phyloP scores from a whole-genome alignment of 2,797 vertebrate genomes.

The Muscicapa striata region DNA sequence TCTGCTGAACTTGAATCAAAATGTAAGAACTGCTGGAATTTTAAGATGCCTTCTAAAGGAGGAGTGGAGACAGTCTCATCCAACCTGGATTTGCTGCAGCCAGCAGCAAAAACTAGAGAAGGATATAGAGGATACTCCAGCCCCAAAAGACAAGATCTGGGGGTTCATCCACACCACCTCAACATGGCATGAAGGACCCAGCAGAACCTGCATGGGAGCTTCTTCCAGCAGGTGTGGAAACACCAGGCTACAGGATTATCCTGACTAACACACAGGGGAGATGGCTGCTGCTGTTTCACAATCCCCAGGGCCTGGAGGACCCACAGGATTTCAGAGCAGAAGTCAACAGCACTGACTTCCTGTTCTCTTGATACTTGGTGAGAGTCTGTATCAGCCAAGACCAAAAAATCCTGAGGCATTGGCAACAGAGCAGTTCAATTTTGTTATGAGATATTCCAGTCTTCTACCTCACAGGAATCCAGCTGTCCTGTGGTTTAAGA shows the following conservation, averaged over 20 bases:
- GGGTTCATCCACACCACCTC: neutral
- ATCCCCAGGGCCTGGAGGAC: neutral
- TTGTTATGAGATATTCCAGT: neutral
- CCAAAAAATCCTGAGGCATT: neutral
- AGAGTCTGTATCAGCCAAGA: neutral
- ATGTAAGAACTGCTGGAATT: neutral
- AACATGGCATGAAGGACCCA: rapidly evolving
- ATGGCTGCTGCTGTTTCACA: neutral
- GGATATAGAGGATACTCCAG: neutral
- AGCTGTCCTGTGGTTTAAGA: neutral
- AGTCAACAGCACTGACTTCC: neutral
- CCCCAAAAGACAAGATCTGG: neutral
- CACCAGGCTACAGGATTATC: neutral
- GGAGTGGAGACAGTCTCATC: neutral
- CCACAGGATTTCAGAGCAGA: neutral
- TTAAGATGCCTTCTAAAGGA: neutral
- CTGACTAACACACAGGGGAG: neutral
- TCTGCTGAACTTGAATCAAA: neutral
- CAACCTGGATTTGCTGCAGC: neutral
- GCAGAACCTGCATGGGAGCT: neutral
- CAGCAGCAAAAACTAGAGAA: neutral
- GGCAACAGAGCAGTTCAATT: neutral
- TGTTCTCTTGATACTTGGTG: neutral
- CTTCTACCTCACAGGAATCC: neutral
- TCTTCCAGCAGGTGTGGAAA: neutral